Evolutionary conservation across 2,888 invertebrate genomes (phyloP).

Genomic region (Odontomyia ornata): DNA sequence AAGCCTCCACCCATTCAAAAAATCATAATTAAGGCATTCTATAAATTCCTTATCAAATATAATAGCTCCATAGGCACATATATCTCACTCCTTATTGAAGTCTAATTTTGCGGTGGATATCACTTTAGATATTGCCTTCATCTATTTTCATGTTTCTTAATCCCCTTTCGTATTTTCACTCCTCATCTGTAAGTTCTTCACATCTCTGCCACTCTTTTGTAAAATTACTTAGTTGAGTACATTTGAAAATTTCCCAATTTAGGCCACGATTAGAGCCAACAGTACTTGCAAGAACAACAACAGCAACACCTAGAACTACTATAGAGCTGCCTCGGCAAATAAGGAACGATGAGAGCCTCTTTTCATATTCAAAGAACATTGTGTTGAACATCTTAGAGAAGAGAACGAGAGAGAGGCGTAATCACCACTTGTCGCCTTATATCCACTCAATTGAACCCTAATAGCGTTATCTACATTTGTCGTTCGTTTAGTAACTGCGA

Average conservation of each 20-base stretch:
- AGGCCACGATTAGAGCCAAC: constrained; percentile 12
- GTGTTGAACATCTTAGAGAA: constrained; percentile 11
- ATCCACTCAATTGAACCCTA: constrained; percentile 38
- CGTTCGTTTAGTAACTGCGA: not conserved
- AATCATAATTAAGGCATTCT: not conserved
- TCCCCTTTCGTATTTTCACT: not conserved
- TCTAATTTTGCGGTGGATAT: not conserved
- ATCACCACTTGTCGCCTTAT: constrained; percentile 41
- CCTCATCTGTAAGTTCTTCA: not conserved
- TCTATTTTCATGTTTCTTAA: too few species aligned
- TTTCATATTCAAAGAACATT: not conserved
- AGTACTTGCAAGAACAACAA: not conserved
- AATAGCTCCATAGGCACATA: not conserved
- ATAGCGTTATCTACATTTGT: constrained; percentile 29
- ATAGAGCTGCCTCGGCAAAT: not conserved
- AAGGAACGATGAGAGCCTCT: not conserved
- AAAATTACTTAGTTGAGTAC: not conserved
- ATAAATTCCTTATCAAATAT: not conserved
- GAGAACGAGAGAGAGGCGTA: constrained; percentile 25
- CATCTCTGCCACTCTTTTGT: not conserved
- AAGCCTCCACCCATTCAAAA: not conserved
- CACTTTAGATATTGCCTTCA: not conserved
- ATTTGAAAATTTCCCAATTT: constrained; percentile 31
- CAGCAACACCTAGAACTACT: too few species aligned
- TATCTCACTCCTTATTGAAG: not conserved